A percentile compares a stretch with the other conserved stretches of the same genome.
phyloP scores from a whole-genome alignment of 2,888 invertebrate species.

The Hesperia comma region DNA sequence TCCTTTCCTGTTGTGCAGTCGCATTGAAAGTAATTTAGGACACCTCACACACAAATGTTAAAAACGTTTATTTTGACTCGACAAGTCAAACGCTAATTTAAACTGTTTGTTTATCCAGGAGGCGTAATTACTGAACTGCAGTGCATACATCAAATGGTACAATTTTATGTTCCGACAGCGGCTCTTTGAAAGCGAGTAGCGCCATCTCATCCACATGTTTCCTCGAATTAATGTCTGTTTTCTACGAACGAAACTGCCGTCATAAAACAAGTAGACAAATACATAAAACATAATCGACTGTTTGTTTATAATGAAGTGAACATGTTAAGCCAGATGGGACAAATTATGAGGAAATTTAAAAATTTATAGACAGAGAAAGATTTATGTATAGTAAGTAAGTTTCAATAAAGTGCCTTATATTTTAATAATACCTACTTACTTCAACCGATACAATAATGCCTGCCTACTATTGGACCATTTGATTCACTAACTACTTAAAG shows the following conservation, averaged over 20 bases:
- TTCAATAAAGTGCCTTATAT: too few species aligned
- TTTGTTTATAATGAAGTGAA: slow-evolving; percentile 70
- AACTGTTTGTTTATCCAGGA: slow-evolving; percentile 74
- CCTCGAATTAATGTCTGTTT: slow-evolving; percentile 83
- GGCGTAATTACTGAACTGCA: slow-evolving; percentile 68
- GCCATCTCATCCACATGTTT: slow-evolving; percentile 80
- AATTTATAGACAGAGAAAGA: too few species aligned
- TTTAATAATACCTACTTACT: too few species aligned
- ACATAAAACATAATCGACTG: slow-evolving; percentile 76
- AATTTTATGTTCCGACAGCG: slow-evolving; percentile 71
- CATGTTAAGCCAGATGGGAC: slow-evolving; percentile 51
- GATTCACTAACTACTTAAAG: too few species aligned
- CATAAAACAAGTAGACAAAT: slow-evolving; percentile 75
- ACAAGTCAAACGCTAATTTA: slow-evolving; percentile 65
- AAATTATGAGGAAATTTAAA: slow-evolving; percentile 19
- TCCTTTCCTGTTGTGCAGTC: too few species aligned
- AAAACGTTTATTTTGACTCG: slow-evolving; percentile 41
- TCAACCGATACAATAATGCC: too few species aligned
- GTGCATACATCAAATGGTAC: slow-evolving; percentile 73
- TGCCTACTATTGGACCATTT: too few species aligned
- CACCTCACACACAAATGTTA: slow-evolving; percentile 1
- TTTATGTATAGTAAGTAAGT: too few species aligned
- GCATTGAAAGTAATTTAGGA: slow-evolving; percentile 11
- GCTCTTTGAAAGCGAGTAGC: slow-evolving; percentile 79
- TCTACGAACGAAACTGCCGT: slow-evolving; percentile 77